Percentiles rank a stretch among this genome's conserved stretches.
phyloP scores from a whole-genome alignment of 2,888 invertebrate species.

The Limnephilus auricula region DNA sequence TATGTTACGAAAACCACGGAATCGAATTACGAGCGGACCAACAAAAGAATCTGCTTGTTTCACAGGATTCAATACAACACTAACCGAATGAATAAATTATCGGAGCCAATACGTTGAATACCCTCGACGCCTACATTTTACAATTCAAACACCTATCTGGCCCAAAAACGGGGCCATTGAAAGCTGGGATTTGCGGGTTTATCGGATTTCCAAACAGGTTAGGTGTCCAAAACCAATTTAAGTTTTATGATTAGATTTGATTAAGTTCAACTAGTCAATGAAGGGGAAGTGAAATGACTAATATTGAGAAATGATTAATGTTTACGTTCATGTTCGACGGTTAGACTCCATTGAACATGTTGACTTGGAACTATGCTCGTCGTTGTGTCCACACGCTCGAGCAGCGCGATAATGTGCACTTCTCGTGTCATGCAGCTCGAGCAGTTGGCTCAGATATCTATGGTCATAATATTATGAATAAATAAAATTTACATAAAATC shows the following conservation, averaged over 20 bases:
- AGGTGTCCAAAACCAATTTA: background rate
- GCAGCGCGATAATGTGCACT: too few species aligned
- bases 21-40: background rate
- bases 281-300: background rate
- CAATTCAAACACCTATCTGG: background rate
- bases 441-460: too few species aligned
- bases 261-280: background rate
- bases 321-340: too few species aligned
- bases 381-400: too few species aligned
- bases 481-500: too few species aligned
- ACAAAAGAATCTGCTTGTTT: slow-evolving; percentile 2
- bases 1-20: background rate
- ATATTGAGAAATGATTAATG: too few species aligned
- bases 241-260: background rate
- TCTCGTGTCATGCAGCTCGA: too few species aligned
- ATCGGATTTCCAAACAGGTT: background rate
- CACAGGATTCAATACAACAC: slow-evolving; percentile 12
- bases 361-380: too few species aligned
- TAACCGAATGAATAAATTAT: slow-evolving; percentile 22
- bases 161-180: background rate
- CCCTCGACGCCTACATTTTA: background rate
- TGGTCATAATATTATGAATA: too few species aligned
- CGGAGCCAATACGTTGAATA: background rate
- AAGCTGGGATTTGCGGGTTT: background rate
- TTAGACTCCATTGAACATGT: too few species aligned